These are phyloP conservation scores for Miltochrista miniata DNA, from an alignment of 2,888 invertebrate species.

Conservation along the genomic window DNA sequence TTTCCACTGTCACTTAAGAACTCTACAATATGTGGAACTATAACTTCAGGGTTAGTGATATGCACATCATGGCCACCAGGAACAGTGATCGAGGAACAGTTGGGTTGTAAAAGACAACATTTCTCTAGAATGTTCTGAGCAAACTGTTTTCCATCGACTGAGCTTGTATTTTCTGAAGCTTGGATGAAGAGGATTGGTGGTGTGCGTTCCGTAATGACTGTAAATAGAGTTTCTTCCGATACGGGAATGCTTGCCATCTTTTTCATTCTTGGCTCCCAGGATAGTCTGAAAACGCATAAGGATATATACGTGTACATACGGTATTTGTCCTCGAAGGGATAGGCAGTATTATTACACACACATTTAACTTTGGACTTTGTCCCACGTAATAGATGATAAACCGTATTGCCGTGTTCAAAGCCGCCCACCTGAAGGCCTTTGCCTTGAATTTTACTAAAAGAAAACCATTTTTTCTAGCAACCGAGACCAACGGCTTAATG, in stretches of 20 bases:
- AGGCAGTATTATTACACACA: too few species aligned
- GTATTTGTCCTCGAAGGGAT: too few species aligned
- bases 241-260: constrained; percentile 38
- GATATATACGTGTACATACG: too few species aligned
- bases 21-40: constrained; percentile 59
- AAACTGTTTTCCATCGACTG: constrained; percentile 27
- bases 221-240: constrained; percentile 47
- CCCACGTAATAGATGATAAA: too few species aligned
- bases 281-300: constrained; percentile 40
- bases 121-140: constrained; percentile 40
- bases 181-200: constrained; percentile 52
- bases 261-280: constrained; percentile 60
- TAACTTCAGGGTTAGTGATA: constrained; percentile 75
- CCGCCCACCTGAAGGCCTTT: too few species aligned
- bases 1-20: constrained; percentile 50
- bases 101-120: constrained; percentile 38
- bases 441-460: too few species aligned
- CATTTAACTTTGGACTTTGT: too few species aligned
- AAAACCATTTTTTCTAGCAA: too few species aligned
- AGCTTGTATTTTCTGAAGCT: constrained; percentile 38
- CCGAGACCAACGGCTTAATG: too few species aligned
- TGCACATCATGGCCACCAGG: constrained; percentile 84
- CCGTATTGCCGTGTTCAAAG: too few species aligned
- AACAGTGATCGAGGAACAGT: constrained; percentile 49
- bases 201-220: constrained; percentile 39